Evolutionary conservation across 2,888 invertebrate genomes (phyloP), one percentile per base, ranked within the genome.

Genomic region (Clusia tigrina): DNA sequence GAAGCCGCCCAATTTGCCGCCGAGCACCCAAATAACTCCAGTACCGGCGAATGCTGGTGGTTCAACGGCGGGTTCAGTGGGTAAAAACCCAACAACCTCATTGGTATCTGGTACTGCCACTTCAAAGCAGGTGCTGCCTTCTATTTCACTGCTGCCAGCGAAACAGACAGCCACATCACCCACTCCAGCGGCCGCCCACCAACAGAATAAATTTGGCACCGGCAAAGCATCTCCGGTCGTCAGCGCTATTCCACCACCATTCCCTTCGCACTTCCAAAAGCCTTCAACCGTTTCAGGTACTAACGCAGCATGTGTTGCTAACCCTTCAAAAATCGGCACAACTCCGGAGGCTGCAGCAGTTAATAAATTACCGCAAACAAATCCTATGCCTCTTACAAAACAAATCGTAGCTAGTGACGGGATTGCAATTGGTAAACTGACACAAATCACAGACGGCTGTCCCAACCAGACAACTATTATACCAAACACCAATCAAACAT

Each of bases 1-100:
- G 65, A 74, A 73, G 69, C 74, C 74, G 17, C 74, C 73, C 20
- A 77, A 73, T 71, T 68, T 77, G 52, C 75, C 75, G 56, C 69
- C 75, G 42, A 74, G 71, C 55, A 76, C 77, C 0, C 77, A 76
- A 67, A 74, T 77, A 5, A 77, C 75, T 25, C 74, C 77, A 9
- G 72, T 77, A 38, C 65, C 74, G 32, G 62, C 72, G 26, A 26
- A 24, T 24, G 61, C 72, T 32, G 24, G n/a, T 24, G 48, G 22
- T 26, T 24, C 54, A 32, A 17, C 42, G 2, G 12, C 37, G 23
- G 32, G 20, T 24, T 15, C 54, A 53, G 37, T 51, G n/a, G 51
- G 51, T n/a, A 62, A 54, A 32, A 63, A 26, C 12, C n/a, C 53
- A 9, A 42, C 58, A 6, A 17, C 56, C 32, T 24, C 66, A 20